Conservation (phyloP, 2,888 invertebrate species). For the Desoria tigrina region DNA sequence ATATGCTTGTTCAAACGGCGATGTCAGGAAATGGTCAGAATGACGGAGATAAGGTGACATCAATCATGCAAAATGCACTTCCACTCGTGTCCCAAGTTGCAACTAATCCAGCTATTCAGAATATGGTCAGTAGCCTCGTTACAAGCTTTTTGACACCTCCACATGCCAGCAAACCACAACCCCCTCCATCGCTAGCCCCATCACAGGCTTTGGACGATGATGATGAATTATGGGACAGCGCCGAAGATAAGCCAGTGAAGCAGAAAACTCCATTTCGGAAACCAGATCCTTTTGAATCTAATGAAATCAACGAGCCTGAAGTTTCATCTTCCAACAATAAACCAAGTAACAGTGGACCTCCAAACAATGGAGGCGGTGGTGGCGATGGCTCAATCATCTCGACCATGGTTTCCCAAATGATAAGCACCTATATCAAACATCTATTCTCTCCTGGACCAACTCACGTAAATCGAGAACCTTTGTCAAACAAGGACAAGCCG, state of each 20-base stretch:
- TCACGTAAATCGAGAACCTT: background rate
- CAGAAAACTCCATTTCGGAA: background rate
- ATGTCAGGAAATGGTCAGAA: constrained; percentile 39
- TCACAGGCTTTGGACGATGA: constrained; percentile 4
- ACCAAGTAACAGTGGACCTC: constrained; percentile 32
- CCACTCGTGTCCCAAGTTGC: constrained; percentile 51
- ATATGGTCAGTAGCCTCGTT: constrained; percentile 47
- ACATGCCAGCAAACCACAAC: constrained; percentile 24
- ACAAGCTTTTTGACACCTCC: constrained; percentile 51
- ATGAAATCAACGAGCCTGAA: constrained; percentile 29
- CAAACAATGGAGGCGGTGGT: constrained; percentile 20
- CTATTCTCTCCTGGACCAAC: constrained; percentile 27
- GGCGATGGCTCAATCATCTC: constrained; percentile 33
- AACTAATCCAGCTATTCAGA: constrained; percentile 48
- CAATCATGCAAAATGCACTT: constrained; percentile 48
- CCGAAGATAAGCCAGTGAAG: background rate
- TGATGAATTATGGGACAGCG: constrained; percentile 13
- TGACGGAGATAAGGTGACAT: constrained; percentile 48
- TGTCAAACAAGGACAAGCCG: background rate
- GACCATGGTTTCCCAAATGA: constrained; percentile 42
- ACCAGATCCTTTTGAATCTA: constrained; percentile 39
- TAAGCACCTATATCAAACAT: constrained; percentile 48
- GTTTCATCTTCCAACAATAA: constrained; percentile 32
- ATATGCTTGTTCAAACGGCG: constrained; percentile 45
- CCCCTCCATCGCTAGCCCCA: constrained; percentile 20